phyloP scores from a whole-genome alignment of 2,888 invertebrate species.

The Celastrina argiolus region DNA sequence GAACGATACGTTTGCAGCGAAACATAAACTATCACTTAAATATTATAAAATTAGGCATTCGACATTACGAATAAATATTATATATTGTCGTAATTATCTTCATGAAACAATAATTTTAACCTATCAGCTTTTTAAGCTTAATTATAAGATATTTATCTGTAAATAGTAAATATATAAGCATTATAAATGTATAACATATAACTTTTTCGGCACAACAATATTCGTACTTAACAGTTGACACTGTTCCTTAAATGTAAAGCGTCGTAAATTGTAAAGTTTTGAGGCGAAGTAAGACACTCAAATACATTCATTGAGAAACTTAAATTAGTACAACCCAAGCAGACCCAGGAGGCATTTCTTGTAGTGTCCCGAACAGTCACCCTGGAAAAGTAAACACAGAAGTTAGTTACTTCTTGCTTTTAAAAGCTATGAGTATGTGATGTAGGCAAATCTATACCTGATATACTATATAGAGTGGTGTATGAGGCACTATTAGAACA shows the following conservation, averaged over 20 bases:
- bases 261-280: constrained; percentile 19
- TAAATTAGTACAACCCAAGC: constrained; percentile 72
- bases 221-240: not conserved
- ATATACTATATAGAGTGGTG: no score
- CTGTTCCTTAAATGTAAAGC: constrained; percentile 7
- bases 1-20: no score
- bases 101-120: not conserved
- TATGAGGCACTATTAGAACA: no score
- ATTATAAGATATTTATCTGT: not conserved
- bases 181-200: not conserved
- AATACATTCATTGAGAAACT: constrained; percentile 22
- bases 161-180: constrained; percentile 2
- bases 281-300: constrained; percentile 18
- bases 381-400: constrained; percentile 71
- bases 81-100: not conserved
- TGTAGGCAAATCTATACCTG: no score
- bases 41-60: no score
- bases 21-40: no score
- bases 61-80: not conserved
- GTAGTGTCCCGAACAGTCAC: constrained; percentile 91
- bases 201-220: not conserved
- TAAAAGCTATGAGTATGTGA: no score
- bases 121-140: not conserved
- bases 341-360: constrained; percentile 88
- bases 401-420: no score